Conservation (phyloP, 1,140 invertebrate species). For the Philaenus spumarius region DNA sequence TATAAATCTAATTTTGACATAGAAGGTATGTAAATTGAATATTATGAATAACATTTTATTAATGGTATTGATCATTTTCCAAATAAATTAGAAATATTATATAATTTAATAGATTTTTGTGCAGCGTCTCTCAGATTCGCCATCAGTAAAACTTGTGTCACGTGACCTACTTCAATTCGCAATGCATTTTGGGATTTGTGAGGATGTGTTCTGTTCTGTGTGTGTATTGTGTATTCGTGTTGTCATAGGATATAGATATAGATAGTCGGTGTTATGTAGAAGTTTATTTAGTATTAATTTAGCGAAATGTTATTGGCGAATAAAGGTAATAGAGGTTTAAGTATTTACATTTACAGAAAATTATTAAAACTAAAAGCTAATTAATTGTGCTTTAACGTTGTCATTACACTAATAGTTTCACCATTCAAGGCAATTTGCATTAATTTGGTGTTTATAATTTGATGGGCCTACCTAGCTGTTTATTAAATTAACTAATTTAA, state of each 20-base stretch:
- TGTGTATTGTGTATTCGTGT: not conserved
- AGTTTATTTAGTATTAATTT: not conserved
- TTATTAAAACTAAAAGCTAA: not conserved
- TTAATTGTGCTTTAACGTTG: too few relatives aligned
- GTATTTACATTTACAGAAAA: not conserved
- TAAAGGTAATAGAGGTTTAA: not conserved
- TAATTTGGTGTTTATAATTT: too few relatives aligned
- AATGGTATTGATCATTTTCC: too few relatives aligned
- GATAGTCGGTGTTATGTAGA: too few relatives aligned
- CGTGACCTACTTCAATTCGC: not conserved
- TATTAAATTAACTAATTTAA: too few relatives aligned
- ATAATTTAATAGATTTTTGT: not conserved
- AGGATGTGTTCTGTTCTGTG: not conserved
- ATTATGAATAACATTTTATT: too few relatives aligned
- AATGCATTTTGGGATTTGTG: slow-evolving; percentile 3
- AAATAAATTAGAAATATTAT: too few relatives aligned
- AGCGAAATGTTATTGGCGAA: not conserved
- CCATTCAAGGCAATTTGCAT: too few relatives aligned
- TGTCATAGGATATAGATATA: not conserved
- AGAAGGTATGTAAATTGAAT: too few relatives aligned
- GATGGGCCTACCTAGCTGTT: too few relatives aligned
- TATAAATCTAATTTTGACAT: not conserved
- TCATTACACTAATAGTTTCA: too few relatives aligned
- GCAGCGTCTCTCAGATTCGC: slow-evolving; percentile 4
- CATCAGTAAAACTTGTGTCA: slow-evolving; percentile 2